phyloP scores from a whole-genome alignment of 2,888 invertebrate species.

The Campoletis raptor region DNA sequence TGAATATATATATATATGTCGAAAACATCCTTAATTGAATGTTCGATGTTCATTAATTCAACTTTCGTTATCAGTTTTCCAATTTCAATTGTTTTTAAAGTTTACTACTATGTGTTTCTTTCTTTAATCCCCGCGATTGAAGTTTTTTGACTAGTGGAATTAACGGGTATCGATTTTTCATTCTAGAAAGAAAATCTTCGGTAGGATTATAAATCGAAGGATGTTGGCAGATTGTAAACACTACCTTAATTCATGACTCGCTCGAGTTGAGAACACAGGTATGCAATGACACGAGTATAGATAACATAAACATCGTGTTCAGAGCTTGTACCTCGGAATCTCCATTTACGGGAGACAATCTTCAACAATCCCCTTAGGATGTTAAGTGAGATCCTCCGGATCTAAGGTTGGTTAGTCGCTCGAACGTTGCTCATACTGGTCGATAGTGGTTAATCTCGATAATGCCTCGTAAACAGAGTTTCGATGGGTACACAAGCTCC shows the following conservation, averaged over 20 bases:
- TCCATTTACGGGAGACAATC: conserved; percentile 57
- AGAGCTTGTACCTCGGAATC: conserved; percentile 43
- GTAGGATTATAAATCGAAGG: background rate
- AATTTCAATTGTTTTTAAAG: no score
- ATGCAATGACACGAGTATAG: conserved; percentile 5
- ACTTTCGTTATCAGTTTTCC: no score
- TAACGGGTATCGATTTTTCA: background rate
- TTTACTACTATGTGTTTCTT: no score
- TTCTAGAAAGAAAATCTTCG: background rate
- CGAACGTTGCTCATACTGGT: conserved; percentile 31
- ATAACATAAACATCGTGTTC: conserved; percentile 12
- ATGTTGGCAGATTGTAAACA: conserved; percentile 17
- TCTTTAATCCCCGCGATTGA: background rate
- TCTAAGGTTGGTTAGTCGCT: conserved; percentile 70
- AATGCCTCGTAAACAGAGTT: conserved; percentile 79
- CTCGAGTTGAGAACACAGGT: background rate
- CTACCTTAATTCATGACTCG: background rate
- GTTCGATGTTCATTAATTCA: no score
- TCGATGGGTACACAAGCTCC: conserved; percentile 52
- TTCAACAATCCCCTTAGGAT: conserved; percentile 58
- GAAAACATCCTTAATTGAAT: no score
- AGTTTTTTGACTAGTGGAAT: background rate
- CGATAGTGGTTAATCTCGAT: conserved; percentile 75
- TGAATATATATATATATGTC: no score
- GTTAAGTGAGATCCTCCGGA: conserved; percentile 70